Evolutionary conservation across 2,113 vertebrate species (phyloP), one percentile per base, ranked within the genome.

Genomic region (Lagenorhynchus albirostris): DNA sequence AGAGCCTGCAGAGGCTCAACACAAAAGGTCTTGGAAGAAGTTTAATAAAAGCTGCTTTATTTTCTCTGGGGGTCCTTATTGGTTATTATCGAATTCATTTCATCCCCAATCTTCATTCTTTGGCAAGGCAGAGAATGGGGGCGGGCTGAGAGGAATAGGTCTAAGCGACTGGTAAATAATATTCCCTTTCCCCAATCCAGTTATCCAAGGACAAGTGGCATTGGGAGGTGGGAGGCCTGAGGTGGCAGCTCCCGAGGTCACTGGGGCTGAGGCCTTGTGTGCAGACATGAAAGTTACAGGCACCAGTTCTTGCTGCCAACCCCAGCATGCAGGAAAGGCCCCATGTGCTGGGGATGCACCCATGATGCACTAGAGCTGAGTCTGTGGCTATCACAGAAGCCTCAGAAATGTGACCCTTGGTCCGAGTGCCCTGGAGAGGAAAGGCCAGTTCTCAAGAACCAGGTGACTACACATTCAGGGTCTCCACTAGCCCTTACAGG

Each of bases 71-170:
- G 98, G 98, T 98, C 98, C 97, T 98, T 98, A 98, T 98, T 98
- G 98, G 98, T 98, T 99, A 98, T 98, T 98, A 98, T 98, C 98
- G 98, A 98, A 98, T 99, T 99, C 98, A 98, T 99, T 99, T 99
- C 98, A 98, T 96, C 95, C 98, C 98, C 98, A 98, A 98, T 99
- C 98, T 98, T 98, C 98, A 98, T 98, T 99, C 98, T 98, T 99
- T 98, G 98, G 98, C 97, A 98, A 98, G 97, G 97, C 98, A 98
- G 98, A 97, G 97, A 98, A 98, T 97, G 96, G 97, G 96, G 92
- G 79, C 0, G 80, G 67, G 31, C 23, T 80, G 58, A 96, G 74
- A 95, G 80, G 79, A 92, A 67, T 38, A 82, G 81, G 93, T 94
- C 89, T 74, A 58, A 9, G 0, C 0, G 0, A 74, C 94, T 91